A percentile compares a stretch with the other conserved stretches of the same genome.
These are phyloP conservation scores for Orientallactaga sibirica DNA, from an alignment of 2,797 vertebrate genomes.

Conservation along the genomic window DNA sequence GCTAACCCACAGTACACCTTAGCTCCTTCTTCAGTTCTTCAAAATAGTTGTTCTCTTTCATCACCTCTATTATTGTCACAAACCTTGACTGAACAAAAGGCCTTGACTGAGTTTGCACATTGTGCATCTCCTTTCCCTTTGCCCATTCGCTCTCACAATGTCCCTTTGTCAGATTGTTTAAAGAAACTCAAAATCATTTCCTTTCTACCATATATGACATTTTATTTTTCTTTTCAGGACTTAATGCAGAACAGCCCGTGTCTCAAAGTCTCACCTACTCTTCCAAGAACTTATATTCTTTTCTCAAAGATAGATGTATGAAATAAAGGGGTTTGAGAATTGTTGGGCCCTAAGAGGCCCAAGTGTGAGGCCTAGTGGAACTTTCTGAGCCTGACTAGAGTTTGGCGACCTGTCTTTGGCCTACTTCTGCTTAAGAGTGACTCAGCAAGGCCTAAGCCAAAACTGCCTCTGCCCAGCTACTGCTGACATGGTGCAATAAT, in stretches of 20 bases:
- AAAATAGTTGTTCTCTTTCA: not conserved
- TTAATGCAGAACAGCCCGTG: not conserved
- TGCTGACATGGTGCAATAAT: no score
- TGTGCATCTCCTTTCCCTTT: not conserved
- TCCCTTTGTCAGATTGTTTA: not conserved
- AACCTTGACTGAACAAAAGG: not conserved
- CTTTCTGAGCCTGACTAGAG: no score
- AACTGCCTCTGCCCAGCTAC: no score
- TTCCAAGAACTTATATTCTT: not conserved
- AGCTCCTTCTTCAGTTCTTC: not conserved
- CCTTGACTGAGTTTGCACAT: not conserved
- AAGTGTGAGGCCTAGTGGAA: no score
- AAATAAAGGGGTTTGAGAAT: no score
- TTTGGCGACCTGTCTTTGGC: no score
- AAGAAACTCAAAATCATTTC: not conserved
- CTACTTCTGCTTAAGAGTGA: no score
- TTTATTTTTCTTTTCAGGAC: not conserved
- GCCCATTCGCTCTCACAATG: not conserved
- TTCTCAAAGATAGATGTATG: not conserved
- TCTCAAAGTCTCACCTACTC: not conserved
- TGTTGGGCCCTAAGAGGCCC: no score
- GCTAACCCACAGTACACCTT: not conserved
- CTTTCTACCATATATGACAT: not conserved
- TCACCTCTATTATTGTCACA: not conserved
- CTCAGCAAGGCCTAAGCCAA: no score